Evolutionary conservation across 2,888 invertebrate species (phyloP).

Genomic region (Orthosia cruda): DNA sequence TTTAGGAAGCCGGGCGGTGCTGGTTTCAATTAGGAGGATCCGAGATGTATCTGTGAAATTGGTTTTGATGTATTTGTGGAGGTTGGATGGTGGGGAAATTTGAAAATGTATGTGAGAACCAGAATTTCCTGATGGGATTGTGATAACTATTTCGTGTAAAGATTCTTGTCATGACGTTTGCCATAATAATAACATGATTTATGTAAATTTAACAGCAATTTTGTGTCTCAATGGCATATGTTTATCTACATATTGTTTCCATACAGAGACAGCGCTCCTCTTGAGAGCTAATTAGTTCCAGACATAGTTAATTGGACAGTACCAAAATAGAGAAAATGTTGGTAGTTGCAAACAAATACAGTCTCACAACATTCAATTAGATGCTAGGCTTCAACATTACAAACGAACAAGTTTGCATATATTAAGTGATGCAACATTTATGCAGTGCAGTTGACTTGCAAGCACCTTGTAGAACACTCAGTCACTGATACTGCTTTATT

Average conservation of each 20-base stretch:
- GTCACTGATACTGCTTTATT: neutral
- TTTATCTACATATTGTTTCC: neutral
- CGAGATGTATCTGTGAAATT: too few species aligned
- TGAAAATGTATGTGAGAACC: too few species aligned
- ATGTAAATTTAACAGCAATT: too few species aligned
- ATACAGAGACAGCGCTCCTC: neutral
- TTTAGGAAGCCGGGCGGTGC: too few species aligned
- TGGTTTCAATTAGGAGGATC: too few species aligned
- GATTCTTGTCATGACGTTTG: too few species aligned
- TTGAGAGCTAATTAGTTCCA: slow-evolving; percentile 7
- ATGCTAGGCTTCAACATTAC: neutral
- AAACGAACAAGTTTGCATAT: slow-evolving; percentile 47
- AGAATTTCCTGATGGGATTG: too few species aligned
- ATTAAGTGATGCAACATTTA: slow-evolving; percentile 22
- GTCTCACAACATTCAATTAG: slow-evolving; percentile 32
- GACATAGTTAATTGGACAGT: neutral
- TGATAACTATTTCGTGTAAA: too few species aligned
- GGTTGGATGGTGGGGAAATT: too few species aligned
- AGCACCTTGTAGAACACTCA: neutral
- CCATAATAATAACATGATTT: too few species aligned
- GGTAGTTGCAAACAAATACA: neutral
- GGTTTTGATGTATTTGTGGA: too few species aligned
- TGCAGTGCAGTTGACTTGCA: slow-evolving; percentile 18
- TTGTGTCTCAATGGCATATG: neutral
- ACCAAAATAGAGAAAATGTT: neutral